Evolutionary conservation across 1,140 invertebrate species (phyloP), one percentile per base, ranked within the genome.

Genomic region (Pinna nobilis): DNA sequence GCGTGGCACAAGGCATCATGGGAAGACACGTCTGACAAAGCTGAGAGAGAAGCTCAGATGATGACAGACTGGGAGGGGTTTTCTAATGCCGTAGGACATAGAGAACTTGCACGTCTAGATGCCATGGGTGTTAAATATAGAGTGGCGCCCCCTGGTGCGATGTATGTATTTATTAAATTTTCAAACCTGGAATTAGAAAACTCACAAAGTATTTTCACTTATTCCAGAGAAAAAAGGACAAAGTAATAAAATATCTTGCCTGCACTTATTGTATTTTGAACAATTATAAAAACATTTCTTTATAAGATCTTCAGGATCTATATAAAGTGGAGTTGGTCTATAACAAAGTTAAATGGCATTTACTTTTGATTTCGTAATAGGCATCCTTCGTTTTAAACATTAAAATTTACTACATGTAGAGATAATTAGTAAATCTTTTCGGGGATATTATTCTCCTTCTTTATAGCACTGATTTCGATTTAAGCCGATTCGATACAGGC

Each of bases 1-100:
- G 79, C 84, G 1, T 88, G 87, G 87, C 83, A 87, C 69, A 64
- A 81, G 57, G 83, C 86, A 41, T 13, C 69, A 28, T 88, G 86
- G 84, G 86, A 88, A 74, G 51, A 15, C 9, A 51, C 53, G 7
- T 35, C 61, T 2, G 60, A 64, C 1, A 69, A 76, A 33, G 60
- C 30, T 0, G 41, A 60, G 35, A 47, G 76, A 23, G 69, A 78
- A 25, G 11, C 4, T 1, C 18, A 35, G 9, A 76, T 60, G 47
- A 53, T 55, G 15, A 23, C 25, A 1, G 86, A 88, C 60, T 88
- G 86, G 86, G 65, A 74, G 44, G 44, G 47, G 1, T 88, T 88
- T 69, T 79, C 80, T 13, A 76, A 80, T 39, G 69, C 74, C 6
- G 25, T 88, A 0, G 86, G 86, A 6, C 65, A 79, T 39, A 67